Evolutionary conservation across 1,140 invertebrate genomes (phyloP).

Genomic region (Aradophagus sp.): DNA sequence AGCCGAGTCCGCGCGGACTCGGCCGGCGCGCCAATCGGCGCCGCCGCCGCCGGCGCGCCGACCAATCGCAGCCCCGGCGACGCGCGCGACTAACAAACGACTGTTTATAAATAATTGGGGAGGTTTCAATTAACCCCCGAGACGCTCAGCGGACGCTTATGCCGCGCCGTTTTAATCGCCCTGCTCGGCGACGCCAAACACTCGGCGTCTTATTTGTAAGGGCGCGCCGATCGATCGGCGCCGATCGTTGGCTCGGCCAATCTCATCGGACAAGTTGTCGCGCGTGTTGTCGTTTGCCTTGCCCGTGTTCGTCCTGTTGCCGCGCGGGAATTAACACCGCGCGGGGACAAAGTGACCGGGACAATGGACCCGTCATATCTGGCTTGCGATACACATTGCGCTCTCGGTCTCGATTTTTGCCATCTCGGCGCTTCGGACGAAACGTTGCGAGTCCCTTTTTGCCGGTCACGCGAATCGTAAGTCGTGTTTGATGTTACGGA

Average conservation of each 20-base stretch:
- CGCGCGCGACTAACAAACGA: constrained; percentile 66
- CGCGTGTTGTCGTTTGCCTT: constrained; percentile 57
- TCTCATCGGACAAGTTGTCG: constrained; percentile 55
- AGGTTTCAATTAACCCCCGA: constrained; percentile 74
- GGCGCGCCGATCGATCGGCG: constrained; percentile 44
- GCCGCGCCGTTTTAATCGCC: constrained; percentile 44
- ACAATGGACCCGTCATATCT: constrained; percentile 44
- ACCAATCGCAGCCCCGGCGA: constrained; percentile 23
- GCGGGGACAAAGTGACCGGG: constrained; percentile 44
- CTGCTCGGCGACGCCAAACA: constrained; percentile 8
- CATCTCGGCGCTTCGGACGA: too few species aligned
- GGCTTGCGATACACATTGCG: constrained; percentile 37
- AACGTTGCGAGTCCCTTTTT: too few species aligned
- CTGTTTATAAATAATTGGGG: constrained; percentile 76
- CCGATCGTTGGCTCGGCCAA: constrained; percentile 56
- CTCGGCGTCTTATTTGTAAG: constrained; percentile 51
- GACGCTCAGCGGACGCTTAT: constrained; percentile 57
- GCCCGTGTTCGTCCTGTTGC: constrained; percentile 41
- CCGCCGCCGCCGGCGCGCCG: not conserved
- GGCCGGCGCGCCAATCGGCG: constrained; percentile 21
- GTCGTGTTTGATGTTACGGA: too few species aligned
- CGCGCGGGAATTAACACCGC: constrained; percentile 48
- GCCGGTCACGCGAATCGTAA: too few species aligned
- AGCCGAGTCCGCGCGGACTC: constrained; percentile 69
- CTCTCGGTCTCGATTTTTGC: too few species aligned